Conservation (phyloP, 2,888 invertebrate species). For the Parthenolecanium corni region DNA sequence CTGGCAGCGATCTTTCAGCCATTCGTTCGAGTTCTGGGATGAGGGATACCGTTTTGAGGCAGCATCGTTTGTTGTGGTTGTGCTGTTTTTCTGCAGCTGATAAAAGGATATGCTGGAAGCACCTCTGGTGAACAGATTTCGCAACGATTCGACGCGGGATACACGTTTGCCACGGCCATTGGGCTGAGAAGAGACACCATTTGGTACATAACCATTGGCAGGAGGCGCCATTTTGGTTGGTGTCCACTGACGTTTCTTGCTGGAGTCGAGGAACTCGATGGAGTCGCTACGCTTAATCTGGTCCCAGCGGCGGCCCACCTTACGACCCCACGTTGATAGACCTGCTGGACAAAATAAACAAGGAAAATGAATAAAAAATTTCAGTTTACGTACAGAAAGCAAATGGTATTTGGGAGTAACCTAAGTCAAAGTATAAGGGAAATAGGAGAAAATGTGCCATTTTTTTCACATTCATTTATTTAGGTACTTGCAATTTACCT, state of each 20-base stretch:
- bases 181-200: neutral
- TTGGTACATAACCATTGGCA: neutral
- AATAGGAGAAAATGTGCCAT: too few relatives aligned
- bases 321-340: slow-evolving; percentile 49
- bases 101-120: slow-evolving; percentile 33
- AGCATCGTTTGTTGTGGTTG: slow-evolving; percentile 31
- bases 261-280: slow-evolving; percentile 42
- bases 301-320: slow-evolving; percentile 50
- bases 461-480: too few relatives aligned
- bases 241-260: slow-evolving; percentile 42
- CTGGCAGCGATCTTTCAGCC: slow-evolving; percentile 36
- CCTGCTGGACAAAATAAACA: slow-evolving; percentile 38
- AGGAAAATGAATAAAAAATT: neutral
- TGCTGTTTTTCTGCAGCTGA: slow-evolving; percentile 33
- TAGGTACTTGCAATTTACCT: too few relatives aligned
- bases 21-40: slow-evolving; percentile 32
- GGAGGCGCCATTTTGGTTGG: slow-evolving; percentile 35
- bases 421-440: too few relatives aligned
- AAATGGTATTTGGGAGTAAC: too few relatives aligned
- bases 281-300: slow-evolving; percentile 49
- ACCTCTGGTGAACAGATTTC: slow-evolving; percentile 42
- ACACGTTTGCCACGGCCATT: slow-evolving; percentile 37
- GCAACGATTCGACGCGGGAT: slow-evolving; percentile 45
- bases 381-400: too few relatives aligned
- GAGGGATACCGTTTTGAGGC: neutral